These are phyloP conservation scores for Cebus imitator DNA, from an alignment of 2,113 vertebrate genomes.

Conservation along the genomic window DNA sequence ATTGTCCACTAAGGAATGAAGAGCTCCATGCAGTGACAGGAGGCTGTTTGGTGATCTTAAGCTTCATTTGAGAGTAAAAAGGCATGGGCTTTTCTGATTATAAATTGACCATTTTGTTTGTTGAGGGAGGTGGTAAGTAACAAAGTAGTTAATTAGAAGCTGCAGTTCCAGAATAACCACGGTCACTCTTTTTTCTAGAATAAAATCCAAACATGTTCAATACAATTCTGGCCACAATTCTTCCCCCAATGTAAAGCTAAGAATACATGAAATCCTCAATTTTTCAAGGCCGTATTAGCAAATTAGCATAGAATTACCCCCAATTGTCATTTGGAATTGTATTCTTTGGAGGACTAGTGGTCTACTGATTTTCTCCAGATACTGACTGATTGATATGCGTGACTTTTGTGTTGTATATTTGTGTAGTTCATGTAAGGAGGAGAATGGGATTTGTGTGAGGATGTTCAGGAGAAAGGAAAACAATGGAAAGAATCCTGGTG, in stretches of 20 bases:
- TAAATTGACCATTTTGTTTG: slow-evolving; percentile 30
- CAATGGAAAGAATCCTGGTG: background rate
- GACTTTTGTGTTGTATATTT: background rate
- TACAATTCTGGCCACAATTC: background rate
- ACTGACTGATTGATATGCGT: background rate
- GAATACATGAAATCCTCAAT: background rate
- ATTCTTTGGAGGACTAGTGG: background rate
- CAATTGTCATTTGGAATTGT: background rate
- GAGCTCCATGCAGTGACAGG: background rate
- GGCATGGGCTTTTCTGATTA: background rate
- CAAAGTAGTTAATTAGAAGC: slow-evolving; percentile 51
- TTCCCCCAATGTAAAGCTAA: background rate
- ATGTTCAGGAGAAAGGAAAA: background rate
- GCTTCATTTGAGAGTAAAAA: slow-evolving; percentile 38
- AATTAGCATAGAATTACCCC: slow-evolving; percentile 17
- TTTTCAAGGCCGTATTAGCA: background rate
- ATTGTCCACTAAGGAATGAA: slow-evolving; percentile 60
- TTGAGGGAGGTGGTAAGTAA: background rate
- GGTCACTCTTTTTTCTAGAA: background rate
- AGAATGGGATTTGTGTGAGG: background rate
- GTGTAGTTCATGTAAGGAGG: background rate
- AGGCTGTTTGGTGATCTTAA: background rate
- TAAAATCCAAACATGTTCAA: background rate
- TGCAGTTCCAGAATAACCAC: background rate
- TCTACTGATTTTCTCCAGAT: background rate